A percentile compares a stretch with the other conserved stretches of the same genome.
Evolutionary conservation across 2,888 invertebrate genomes (phyloP).

Genomic region (Pocota personata): DNA sequence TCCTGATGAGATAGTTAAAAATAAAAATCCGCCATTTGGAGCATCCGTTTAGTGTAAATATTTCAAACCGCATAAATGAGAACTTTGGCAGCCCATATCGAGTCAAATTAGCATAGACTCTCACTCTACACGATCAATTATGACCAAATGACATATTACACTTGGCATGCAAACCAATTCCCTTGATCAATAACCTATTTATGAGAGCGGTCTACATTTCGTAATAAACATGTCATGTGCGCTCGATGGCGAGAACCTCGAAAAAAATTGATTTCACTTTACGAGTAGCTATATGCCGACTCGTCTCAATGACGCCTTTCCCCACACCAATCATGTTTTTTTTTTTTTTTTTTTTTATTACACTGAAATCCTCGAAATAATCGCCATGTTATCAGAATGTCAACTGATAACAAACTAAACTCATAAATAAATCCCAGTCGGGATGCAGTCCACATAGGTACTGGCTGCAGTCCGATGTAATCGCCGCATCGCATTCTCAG

Average conservation of each 20-base stretch:
- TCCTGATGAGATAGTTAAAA: no score
- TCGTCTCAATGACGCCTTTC: conserved; percentile 2
- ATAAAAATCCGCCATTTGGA: no score
- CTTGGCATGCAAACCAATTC: conserved; percentile 14
- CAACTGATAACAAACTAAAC: conserved; percentile 52
- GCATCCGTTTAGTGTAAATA: background rate
- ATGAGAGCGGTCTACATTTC: conserved; percentile 3
- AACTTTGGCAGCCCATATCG: background rate
- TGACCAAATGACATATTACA: conserved; percentile 4
- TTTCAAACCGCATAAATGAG: background rate
- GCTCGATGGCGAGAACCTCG: background rate
- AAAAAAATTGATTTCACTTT: background rate
- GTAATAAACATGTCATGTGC: conserved; percentile 12
- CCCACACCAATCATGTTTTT: background rate
- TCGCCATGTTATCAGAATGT: conserved; percentile 44
- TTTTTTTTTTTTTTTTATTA: no score
- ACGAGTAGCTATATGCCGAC: background rate
- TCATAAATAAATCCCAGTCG: conserved; percentile 38
- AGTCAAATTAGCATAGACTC: background rate
- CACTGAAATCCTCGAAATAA: conserved; percentile 25
- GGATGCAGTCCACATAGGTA: conserved; percentile 4
- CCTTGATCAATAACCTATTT: conserved; percentile 58
- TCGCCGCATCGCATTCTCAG: conserved; percentile 15
- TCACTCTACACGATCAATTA: background rate
- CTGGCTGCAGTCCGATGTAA: conserved; percentile 20